Base-by-base conservation (phyloP, 1,140 invertebrate genomes). In the Lordiphosa stackelbergi region DNA sequence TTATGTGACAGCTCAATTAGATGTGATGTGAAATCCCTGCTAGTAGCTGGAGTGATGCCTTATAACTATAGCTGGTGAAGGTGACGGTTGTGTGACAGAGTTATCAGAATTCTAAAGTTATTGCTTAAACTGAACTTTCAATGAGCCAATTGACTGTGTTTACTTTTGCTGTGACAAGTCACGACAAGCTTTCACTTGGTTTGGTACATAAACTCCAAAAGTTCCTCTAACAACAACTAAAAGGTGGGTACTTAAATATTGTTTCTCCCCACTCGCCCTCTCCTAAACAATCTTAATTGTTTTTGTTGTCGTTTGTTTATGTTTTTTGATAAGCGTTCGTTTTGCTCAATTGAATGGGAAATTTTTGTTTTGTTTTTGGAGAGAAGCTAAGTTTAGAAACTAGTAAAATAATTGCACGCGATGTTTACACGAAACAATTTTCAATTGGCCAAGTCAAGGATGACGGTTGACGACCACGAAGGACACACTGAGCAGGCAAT, bases 371-470 rank as follows among this genome's bases (percentile, higher is more conserved):
- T 47, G 4, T 43, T 46, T 22, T 9, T 9, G 37, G 38, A 11
- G 8, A 46, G 36, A 40, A 34, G 41, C 5, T 16, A 16, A 16
- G 16, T 41, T 41, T 34, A 51, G 31, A 41, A 56, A 35, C 53
- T 66, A 47, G 38, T 49, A 31, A 45, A 73, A 72, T 78, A 78
- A 78, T 78, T 78, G 73, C 73, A 78, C 73, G 73, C 73, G 73
- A 78, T 78, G 73, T 62, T 69, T 78, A 65, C 73, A 78, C 73
- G 73, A 65, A 69, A 69, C 63, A 69, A 52, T 43, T 62, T 77
- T 53, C 65, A 63, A 66, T 66, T 62, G 47, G 38, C 49, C 43
- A 48, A 55, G 56, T 24, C 56, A 24, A 52, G 22, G 7, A n/a
- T 45, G 40, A 47, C 34, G 53, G 40, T 31, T 41, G 31, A 38